Evolutionary conservation across 2,113 vertebrate species (phyloP), one percentile per base, ranked within the genome.

Genomic region (Syrmaticus mikado): DNA sequence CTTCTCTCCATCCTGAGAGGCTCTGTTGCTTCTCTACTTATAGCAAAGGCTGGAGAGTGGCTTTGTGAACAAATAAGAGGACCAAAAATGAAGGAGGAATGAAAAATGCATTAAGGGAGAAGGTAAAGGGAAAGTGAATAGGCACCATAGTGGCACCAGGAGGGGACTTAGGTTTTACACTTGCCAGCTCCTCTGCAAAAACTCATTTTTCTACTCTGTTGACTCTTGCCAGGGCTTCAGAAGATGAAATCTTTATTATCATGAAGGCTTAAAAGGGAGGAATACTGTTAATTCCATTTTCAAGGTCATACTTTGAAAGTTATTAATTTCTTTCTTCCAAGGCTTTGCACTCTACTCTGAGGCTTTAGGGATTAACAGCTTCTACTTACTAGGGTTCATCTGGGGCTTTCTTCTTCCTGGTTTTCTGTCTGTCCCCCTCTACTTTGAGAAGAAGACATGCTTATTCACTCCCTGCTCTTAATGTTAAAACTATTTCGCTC

Each of bases 191-290:
- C 82, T 84, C 48, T 46, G 45, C 62, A 58, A 85, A 94, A 96
- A 96, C 65, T 72, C 87, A 93, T 95, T 91, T 84, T 86, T 92
- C 96, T 96, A 95, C 82, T 91, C 90, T 91, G 90, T 90, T 95
- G 96, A 94, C 70, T 92, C 82, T 95, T 70, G 87, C 85, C 53
- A 91, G 88, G 55, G 73, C 90, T 98, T 97, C 93, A 74, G 87
- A 96, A 98, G 96, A 95, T 96, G 96, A 97, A 97, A 97, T 86
- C 96, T 97, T 97, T 97, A 97, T 97, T 97, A 97, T 97, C 96
- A 92, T 70, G 93, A 91, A 95, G 88, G 95, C 93, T 98, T 98
- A 97, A 97, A 97, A 96, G 82, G 77, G 43, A 95, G 84, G 75
- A 78, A 93, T 96, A 96, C 95, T 95, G 96, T 97, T 97, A 97